Evolutionary conservation across 2,113 vertebrate species (phyloP).

Genomic region (Chamaetylas fuelleborni): DNA sequence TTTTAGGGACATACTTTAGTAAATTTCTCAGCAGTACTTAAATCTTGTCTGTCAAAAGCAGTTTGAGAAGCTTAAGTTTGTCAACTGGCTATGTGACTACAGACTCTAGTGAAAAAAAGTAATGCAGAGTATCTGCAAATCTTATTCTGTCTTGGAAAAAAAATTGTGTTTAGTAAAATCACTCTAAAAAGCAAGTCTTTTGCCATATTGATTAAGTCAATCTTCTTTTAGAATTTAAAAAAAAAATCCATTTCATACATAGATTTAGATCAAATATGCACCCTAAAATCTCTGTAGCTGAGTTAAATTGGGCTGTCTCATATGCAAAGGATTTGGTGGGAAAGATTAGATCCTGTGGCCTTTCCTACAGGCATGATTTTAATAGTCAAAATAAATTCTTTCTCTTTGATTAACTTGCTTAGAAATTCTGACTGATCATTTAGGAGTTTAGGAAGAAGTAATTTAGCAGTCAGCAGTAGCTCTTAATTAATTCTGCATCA

Average conservation of each 20-base stretch:
- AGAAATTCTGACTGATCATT: slow-evolving; percentile 36
- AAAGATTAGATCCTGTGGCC: background rate
- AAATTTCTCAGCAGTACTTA: background rate
- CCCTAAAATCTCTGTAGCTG: background rate
- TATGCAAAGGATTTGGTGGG: background rate
- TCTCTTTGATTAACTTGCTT: slow-evolving; percentile 41
- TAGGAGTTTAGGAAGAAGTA: slow-evolving; percentile 18
- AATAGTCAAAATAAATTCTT: background rate
- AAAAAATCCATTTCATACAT: background rate
- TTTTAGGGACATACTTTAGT: background rate
- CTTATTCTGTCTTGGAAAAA: background rate
- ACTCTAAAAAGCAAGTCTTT: background rate
- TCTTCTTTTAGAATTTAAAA: background rate
- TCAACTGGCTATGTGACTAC: background rate
- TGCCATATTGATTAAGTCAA: background rate
- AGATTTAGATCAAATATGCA: background rate
- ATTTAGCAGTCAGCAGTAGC: slow-evolving; percentile 4
- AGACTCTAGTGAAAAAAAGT: background rate
- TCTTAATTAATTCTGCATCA: slow-evolving; percentile 31
- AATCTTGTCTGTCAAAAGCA: background rate
- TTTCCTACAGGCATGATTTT: background rate
- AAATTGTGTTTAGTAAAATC: background rate
- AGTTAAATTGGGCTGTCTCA: background rate
- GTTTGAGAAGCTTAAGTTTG: background rate
- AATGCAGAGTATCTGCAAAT: background rate